Percentiles rank a stretch among this genome's conserved stretches.
These are phyloP conservation scores for Branchellion lobata DNA, from an alignment of 2,888 invertebrate genomes.

Conservation along the genomic window DNA sequence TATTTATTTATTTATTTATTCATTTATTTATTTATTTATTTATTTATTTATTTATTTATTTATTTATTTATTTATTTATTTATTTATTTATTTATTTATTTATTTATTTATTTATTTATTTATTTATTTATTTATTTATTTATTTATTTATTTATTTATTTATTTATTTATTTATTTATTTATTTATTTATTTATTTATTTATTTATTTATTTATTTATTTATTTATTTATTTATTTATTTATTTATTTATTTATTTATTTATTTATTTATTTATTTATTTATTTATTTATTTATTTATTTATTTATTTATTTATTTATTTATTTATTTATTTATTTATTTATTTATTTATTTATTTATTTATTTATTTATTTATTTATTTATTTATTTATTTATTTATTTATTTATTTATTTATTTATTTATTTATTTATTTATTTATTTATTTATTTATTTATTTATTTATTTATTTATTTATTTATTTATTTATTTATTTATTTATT, in stretches of 20 bases:
- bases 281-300: background rate
- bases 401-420: background rate
- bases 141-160: background rate
- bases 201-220: conserved; percentile 27
- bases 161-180: background rate
- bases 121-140: background rate
- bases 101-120: background rate
- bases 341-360: background rate
- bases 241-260: background rate
- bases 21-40: background rate
- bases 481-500: background rate
- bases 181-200: background rate
- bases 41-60: background rate
- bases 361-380: conserved; percentile 11
- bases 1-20: background rate
- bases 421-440: background rate
- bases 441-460: background rate
- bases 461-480: background rate
- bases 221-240: background rate
- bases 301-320: background rate
- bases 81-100: background rate
- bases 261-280: background rate
- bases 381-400: background rate
- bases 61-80: background rate
- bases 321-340: conserved; percentile 3